Conservation (phyloP, 2,797 vertebrate genomes). For the Acrossocheilus fasciatus region DNA sequence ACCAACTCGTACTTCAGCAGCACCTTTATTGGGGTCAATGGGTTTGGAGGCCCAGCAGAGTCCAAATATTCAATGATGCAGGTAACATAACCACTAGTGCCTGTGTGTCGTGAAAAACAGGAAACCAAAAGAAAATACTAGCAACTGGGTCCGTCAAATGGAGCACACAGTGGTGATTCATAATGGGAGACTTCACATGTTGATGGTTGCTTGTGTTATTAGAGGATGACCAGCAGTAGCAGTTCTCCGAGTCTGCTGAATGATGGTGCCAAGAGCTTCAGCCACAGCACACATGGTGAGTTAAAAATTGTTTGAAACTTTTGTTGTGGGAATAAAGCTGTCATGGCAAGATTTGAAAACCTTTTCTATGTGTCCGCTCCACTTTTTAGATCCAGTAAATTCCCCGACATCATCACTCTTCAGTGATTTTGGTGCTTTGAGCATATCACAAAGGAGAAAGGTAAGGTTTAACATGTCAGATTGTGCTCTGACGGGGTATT, state of each 20-base stretch:
- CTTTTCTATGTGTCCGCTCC: slow-evolving; percentile 10
- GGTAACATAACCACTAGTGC: slow-evolving; percentile 76
- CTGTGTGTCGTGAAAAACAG: slow-evolving; percentile 17
- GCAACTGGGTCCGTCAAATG: background rate
- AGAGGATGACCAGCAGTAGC: slow-evolving; percentile 99
- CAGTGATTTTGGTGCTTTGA: slow-evolving; percentile 98
- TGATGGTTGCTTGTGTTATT: slow-evolving; percentile 51
- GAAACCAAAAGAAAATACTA: background rate
- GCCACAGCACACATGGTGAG: slow-evolving; percentile 92
- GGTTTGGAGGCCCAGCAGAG: slow-evolving; percentile 97
- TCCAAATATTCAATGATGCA: slow-evolving; percentile 98
- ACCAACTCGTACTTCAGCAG: slow-evolving; percentile 99
- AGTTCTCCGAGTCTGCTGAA: slow-evolving; percentile 98
- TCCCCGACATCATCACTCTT: slow-evolving; percentile 95
- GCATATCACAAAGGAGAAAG: slow-evolving; percentile 97
- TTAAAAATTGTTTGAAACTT: slow-evolving; percentile 9
- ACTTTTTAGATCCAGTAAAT: slow-evolving; percentile 88
- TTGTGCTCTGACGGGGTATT: background rate
- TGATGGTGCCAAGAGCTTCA: slow-evolving; percentile 98
- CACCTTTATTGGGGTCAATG: slow-evolving; percentile 99
- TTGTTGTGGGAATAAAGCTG: slow-evolving; percentile 20
- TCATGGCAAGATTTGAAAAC: background rate
- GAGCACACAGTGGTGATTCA: background rate
- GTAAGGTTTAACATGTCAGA: slow-evolving; percentile 74
- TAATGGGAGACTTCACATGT: slow-evolving; percentile 13